Conservation (phyloP, 2,888 invertebrate species). For the Plusia festucae region DNA sequence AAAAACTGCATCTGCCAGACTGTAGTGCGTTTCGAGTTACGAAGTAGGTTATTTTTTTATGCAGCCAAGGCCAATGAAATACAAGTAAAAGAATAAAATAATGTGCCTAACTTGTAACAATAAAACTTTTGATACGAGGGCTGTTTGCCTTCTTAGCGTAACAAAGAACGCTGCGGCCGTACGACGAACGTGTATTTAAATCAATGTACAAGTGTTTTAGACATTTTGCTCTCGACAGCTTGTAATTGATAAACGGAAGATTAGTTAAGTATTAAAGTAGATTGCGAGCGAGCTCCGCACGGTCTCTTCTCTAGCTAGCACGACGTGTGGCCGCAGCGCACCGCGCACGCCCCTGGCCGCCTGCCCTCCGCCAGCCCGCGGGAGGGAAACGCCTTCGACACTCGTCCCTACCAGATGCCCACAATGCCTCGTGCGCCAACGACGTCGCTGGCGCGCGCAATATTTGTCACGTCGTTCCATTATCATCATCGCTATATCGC, state of each 20-base stretch:
- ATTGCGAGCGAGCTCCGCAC: constrained; percentile 73
- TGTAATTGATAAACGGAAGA: constrained; percentile 78
- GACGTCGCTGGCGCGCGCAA: constrained; percentile 75
- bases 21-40: constrained; percentile 43
- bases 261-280: constrained; percentile 82
- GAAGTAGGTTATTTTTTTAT: constrained; percentile 71
- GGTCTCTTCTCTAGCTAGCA: constrained; percentile 60
- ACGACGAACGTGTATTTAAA: constrained; percentile 62
- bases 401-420: constrained; percentile 73
- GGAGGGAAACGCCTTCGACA: constrained; percentile 86
- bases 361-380: constrained; percentile 77
- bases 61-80: constrained; percentile 75
- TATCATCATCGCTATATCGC: constrained; percentile 72
- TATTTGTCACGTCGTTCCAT: constrained; percentile 70
- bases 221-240: constrained; percentile 68
- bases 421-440: constrained; percentile 72
- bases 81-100: constrained; percentile 64
- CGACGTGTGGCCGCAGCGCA: constrained; percentile 78
- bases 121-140: constrained; percentile 74
- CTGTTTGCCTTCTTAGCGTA: constrained; percentile 65
- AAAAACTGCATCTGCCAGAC: constrained; percentile 44
- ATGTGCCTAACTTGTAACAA: constrained; percentile 68
- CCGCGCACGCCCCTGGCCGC: constrained; percentile 83
- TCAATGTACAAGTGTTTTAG: constrained; percentile 70
- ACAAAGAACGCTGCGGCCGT: constrained; percentile 69